Conservation (phyloP, 2,888 invertebrate species). For the Pilophorus perplexus region DNA sequence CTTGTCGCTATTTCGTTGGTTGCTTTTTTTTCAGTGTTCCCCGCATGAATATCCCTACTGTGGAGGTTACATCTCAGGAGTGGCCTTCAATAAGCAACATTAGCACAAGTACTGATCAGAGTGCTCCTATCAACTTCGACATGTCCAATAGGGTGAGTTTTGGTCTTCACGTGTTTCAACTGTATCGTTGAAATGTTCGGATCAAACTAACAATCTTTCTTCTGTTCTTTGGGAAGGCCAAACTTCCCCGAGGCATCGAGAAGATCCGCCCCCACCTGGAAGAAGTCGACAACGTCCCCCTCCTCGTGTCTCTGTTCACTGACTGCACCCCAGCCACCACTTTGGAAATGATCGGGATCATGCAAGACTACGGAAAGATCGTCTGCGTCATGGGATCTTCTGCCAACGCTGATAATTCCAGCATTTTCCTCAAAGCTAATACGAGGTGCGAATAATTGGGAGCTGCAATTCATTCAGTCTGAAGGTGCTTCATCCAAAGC, state of each 20-base stretch:
- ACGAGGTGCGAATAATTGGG: constrained; percentile 65
- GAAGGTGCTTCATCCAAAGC: too few relatives aligned
- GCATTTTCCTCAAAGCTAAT: constrained; percentile 91
- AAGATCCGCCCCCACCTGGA: constrained; percentile 95
- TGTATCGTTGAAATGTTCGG: neutral
- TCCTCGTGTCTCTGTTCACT: constrained; percentile 94
- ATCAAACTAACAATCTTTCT: neutral
- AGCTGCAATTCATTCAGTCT: too few relatives aligned
- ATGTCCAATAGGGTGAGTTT: constrained; percentile 79
- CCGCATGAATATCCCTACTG: constrained; percentile 3
- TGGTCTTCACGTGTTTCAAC: neutral
- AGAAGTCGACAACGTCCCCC: constrained; percentile 93
- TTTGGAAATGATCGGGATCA: constrained; percentile 87
- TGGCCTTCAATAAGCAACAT: constrained; percentile 81
- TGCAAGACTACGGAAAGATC: constrained; percentile 90
- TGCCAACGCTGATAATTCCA: constrained; percentile 84
- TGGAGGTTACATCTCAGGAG: constrained; percentile 53
- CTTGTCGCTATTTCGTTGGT: too few relatives aligned
- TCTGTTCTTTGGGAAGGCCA: constrained; percentile 62
- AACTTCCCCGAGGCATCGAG: constrained; percentile 92
- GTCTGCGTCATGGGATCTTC: constrained; percentile 92
- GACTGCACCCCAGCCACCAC: constrained; percentile 94
- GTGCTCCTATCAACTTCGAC: constrained; percentile 87
- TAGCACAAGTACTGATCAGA: constrained; percentile 87
- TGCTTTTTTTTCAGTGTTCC: constrained; percentile 1